These are phyloP conservation scores for Triplophysa tibetana DNA, from an alignment of 2,113 vertebrate genomes.

Conservation along the genomic window DNA sequence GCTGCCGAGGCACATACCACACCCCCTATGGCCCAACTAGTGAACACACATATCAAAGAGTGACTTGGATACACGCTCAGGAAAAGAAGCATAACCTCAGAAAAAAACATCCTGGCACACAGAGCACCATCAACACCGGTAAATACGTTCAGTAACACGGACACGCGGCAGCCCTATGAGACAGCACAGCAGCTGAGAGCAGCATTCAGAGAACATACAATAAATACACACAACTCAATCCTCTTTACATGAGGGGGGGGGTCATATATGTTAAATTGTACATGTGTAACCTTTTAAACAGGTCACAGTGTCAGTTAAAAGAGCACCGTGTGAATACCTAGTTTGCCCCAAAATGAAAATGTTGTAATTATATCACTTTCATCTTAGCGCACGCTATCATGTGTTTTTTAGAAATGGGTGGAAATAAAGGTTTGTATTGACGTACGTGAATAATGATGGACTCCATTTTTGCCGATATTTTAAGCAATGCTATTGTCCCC, in stretches of 20 bases:
- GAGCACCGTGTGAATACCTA: constrained; percentile 12
- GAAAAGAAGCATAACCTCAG: constrained; percentile 43
- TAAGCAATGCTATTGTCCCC: background rate
- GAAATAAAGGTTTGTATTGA: background rate
- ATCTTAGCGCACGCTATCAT: background rate
- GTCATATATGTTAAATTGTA: background rate
- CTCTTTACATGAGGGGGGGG: constrained; percentile 39
- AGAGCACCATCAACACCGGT: constrained; percentile 50
- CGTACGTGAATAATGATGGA: background rate
- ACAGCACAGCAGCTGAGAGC: constrained; percentile 41
- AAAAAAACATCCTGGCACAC: constrained; percentile 42
- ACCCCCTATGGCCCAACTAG: constrained; percentile 61
- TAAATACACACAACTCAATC: constrained; percentile 21
- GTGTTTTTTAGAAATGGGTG: background rate
- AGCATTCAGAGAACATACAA: constrained; percentile 44
- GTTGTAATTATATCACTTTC: background rate
- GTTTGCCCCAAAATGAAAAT: too few species aligned
- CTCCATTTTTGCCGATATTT: background rate
- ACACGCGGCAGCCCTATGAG: constrained; percentile 53
- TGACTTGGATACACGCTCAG: constrained; percentile 55
- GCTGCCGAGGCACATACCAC: constrained; percentile 66
- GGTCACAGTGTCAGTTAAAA: constrained; percentile 39
- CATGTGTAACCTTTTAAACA: constrained; percentile 46
- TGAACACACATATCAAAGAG: constrained; percentile 67
- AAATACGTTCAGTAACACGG: constrained; percentile 44